Base-by-base conservation (phyloP, 2,888 invertebrate genomes). In the Bembecia ichneumoniformis region DNA sequence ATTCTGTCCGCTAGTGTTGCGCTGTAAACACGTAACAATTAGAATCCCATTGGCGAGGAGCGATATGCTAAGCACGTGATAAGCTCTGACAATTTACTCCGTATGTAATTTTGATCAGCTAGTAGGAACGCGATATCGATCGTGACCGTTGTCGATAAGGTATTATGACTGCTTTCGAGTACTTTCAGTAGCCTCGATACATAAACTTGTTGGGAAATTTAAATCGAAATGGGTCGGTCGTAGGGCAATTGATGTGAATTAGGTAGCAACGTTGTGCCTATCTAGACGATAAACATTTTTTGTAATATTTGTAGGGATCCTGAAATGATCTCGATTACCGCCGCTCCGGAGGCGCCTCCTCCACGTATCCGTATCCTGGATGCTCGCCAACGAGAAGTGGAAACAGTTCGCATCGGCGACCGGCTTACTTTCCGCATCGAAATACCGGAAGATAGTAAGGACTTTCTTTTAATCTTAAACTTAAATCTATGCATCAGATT, bases 291-390 rank as follows among this genome's bases (percentile, higher is more conserved):
- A 28, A 28, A 9, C 7, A 9, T 28, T 28, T 28, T 28, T 28
- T 28, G 9, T 28, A 28, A 28, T 2, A 40, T 40, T 67, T 69
- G 14, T 83, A 93, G 95, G 75, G 97, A 97, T 84, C 96, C 96
- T 53, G 97, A 97, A 82, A 97, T 96, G 94, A 96, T 97, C 71
- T 96, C 96, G 72, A 96, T 97, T 75, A 97, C 96, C 28, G 96
- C 96, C 35, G 96, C 97, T 14, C 97, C 97, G 1, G 96, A 96
- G 84, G 97, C 97, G 17, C 97, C 97, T 46, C 94, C 97, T 59
- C 97, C 97, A 70, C 94, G 96, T 70, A 97, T 97, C 68, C 93
- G 96, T 59, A 97, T 97, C 69, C 88, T 97, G 81, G 96, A 97
- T 78, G 92, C 92, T 54, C 91, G 94, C 58, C 91, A 92, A 58